Percentiles rank a stretch among this genome's conserved stretches.
These are phyloP conservation scores for Aphis craccivora DNA, from an alignment of 1,140 invertebrate species.

Conservation along the genomic window DNA sequence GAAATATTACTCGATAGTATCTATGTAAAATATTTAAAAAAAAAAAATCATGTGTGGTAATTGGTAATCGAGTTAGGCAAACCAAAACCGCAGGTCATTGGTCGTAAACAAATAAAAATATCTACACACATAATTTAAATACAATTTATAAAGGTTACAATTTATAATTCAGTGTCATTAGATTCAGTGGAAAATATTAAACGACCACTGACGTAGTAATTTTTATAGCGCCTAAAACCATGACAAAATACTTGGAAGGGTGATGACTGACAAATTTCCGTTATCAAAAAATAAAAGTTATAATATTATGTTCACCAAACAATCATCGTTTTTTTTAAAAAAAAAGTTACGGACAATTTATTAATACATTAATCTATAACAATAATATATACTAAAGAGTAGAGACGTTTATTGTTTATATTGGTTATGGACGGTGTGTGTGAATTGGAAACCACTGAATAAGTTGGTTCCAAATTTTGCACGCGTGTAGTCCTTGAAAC, in stretches of 20 bases:
- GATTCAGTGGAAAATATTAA: background rate
- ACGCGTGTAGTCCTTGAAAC: no score
- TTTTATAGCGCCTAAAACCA: background rate
- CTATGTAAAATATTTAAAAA: no score
- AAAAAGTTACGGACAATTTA: background rate
- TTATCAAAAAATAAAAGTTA: background rate
- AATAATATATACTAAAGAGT: background rate
- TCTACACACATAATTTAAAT: background rate
- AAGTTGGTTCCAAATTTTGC: no score
- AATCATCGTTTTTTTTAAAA: background rate
- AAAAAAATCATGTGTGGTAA: background rate
- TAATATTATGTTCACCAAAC: background rate
- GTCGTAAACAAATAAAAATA: background rate
- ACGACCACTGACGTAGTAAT: background rate
- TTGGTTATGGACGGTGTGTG: background rate
- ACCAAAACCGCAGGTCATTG: background rate
- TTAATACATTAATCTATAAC: background rate
- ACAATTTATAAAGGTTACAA: slow-evolving; percentile 32
- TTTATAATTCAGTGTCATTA: slow-evolving; percentile 24
- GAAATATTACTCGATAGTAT: no score
- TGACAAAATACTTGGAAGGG: background rate
- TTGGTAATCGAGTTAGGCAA: background rate
- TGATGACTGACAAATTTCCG: background rate
- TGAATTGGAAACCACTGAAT: no score
- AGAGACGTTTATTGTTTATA: background rate